Percentiles rank a stretch among this genome's conserved stretches.
phyloP scores from a whole-genome alignment of 1,140 invertebrate species.

The Zaprionus vittiger region DNA sequence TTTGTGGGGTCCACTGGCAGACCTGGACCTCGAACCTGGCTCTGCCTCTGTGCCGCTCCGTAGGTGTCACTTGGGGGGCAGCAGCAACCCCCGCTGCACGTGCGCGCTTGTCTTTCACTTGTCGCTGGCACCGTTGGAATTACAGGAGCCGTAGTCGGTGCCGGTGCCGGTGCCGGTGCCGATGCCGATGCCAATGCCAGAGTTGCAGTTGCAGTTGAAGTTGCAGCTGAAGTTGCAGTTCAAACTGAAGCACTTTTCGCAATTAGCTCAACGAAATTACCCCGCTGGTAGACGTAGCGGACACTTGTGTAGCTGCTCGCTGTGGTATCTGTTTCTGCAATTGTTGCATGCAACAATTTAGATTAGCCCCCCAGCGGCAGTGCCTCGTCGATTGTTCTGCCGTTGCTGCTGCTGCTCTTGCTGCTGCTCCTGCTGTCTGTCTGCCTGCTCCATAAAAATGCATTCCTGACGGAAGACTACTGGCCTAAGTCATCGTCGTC shows the following conservation, averaged over 20 bases:
- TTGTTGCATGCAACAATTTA: slow-evolving; percentile 82
- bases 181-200: no score
- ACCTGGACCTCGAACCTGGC: no score
- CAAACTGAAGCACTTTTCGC: not conserved
- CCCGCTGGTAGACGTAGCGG: slow-evolving; percentile 10
- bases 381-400: slow-evolving; percentile 63
- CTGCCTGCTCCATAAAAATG: slow-evolving; percentile 66
- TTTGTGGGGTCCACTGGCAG: slow-evolving; percentile 60
- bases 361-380: slow-evolving; percentile 60
- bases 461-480: slow-evolving; percentile 78
- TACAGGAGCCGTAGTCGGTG: slow-evolving; percentile 53
- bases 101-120: slow-evolving; percentile 74
- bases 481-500: slow-evolving; percentile 41
- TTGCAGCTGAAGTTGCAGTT: not conserved
- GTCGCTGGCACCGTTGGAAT: slow-evolving; percentile 60
- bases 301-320: slow-evolving; percentile 43
- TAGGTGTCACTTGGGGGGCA: slow-evolving; percentile 68
- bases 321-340: slow-evolving; percentile 33
- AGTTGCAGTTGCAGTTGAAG: not conserved
- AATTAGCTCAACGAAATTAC: slow-evolving; percentile 9
- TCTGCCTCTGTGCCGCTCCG: slow-evolving; percentile 37
- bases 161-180: not conserved
- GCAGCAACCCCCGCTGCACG: slow-evolving; percentile 62
- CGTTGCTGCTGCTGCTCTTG: not conserved
- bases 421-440: slow-evolving; percentile 8